Evolutionary conservation across 2,113 vertebrate species (phyloP), one percentile per base, ranked within the genome.

Genomic region (Channa maculata): DNA sequence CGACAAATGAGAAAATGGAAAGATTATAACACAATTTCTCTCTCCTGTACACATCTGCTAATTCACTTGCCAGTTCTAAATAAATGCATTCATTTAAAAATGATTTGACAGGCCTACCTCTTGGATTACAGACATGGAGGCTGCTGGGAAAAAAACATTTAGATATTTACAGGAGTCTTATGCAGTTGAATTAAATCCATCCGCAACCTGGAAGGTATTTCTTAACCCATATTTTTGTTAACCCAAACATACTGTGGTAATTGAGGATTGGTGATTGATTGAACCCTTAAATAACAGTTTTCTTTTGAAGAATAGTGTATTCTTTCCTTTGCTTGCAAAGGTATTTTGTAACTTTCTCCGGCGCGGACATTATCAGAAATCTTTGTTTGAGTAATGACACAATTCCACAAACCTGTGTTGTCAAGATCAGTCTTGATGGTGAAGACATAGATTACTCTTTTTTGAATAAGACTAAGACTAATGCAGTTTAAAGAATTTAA

Each of bases 21-120:
- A 85, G 77, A 91, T 89, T 86, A 85, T 71, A 83, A 85, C 75
- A 71, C 68, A 71, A 77, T 86, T 80, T 84, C 65, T 74, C 74
- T 66, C 68, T 70, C 43, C 64, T 80, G 73, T 80, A 76, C 60
- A 83, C 84, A 72, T 82, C 74, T 78, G 82, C 65, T 83, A 83
- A 88, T 85, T 88, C 71, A 71, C 43, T 79, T 69, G 80, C 82
- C 84, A 79, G 61, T 15, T 85, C 75, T 64, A 84, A 85, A 86
- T 80, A 77, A 83, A 89, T 43, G 66, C 66, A 41, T 86, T 80
- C 38, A 65, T 58, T 76, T 68, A 69, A 74, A 81, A 55, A 5
- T 62, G 53, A 75, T 79, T 66, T 88, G 82, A 88, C 80, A 87
- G 77, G 53, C 62, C 78, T 61, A 38, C 46, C 6, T 65, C 9